phyloP scores from a whole-genome alignment of 2,888 invertebrate species.

The Rotaria macrura region DNA sequence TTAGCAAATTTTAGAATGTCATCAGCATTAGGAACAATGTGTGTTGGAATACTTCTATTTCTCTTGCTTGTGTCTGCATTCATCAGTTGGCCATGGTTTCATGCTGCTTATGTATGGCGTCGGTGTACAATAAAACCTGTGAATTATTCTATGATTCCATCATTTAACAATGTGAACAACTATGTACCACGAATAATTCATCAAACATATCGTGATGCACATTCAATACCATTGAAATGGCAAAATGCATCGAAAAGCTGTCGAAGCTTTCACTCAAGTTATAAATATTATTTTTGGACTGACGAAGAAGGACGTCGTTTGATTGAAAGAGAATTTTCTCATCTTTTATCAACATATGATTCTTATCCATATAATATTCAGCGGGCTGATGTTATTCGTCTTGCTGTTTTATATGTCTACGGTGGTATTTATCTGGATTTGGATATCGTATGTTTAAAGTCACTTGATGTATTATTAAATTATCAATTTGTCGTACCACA shows the following conservation, averaged over 20 bases:
- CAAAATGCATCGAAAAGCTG: neutral
- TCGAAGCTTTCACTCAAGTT: slow-evolving; percentile 23
- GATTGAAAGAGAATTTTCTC: slow-evolving; percentile 34
- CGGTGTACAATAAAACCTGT: neutral
- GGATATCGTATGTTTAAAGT: slow-evolving; percentile 29
- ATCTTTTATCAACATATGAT: slow-evolving; percentile 34
- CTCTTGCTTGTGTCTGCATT: neutral
- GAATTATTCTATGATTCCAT: neutral
- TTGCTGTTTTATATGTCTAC: slow-evolving; percentile 35
- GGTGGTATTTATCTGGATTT: slow-evolving; percentile 36
- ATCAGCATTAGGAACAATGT: too few relatives aligned
- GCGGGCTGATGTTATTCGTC: slow-evolving; percentile 35
- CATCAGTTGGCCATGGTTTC: neutral
- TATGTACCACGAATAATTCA: neutral
- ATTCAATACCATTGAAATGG: neutral
- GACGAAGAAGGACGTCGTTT: slow-evolving; percentile 33
- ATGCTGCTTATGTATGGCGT: neutral
- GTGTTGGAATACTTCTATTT: too few relatives aligned
- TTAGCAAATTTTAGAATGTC: too few relatives aligned
- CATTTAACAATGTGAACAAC: neutral
- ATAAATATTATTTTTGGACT: slow-evolving; percentile 35
- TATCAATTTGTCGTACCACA: slow-evolving; percentile 29
- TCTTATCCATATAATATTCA: slow-evolving; percentile 35
- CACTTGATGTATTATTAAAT: neutral
- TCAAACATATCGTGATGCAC: neutral